Conservation (phyloP, 2,113 vertebrate genomes). For the Erythrocercus mccallii region DNA sequence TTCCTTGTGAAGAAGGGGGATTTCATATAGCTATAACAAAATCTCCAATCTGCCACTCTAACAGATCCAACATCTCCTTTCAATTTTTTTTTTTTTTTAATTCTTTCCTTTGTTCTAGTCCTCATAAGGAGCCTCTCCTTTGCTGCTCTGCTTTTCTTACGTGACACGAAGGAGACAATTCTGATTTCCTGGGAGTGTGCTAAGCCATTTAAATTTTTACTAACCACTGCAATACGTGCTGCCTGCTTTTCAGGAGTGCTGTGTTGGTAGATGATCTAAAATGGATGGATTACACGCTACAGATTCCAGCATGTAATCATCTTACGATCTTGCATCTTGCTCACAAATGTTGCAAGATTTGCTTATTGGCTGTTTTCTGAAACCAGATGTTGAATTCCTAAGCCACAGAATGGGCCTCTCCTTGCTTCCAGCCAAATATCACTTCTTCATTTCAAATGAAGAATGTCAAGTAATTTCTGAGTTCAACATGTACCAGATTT, state of each 20-base stretch:
- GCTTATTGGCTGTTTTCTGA: background rate
- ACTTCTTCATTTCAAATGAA: background rate
- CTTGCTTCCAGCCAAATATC: background rate
- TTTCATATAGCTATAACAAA: background rate
- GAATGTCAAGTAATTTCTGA: background rate
- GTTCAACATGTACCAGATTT: background rate
- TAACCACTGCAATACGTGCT: background rate
- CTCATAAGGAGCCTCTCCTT: background rate
- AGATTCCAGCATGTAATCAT: background rate
- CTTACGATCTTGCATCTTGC: background rate
- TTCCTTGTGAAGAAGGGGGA: background rate
- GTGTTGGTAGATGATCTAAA: background rate
- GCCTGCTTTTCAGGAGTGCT: background rate
- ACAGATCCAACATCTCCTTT: background rate
- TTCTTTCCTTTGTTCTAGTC: background rate
- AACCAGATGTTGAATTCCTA: background rate
- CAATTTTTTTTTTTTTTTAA: background rate
- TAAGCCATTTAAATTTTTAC: background rate
- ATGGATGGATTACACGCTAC: background rate
- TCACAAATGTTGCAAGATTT: background rate
- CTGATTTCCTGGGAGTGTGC: background rate
- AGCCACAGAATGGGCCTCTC: background rate
- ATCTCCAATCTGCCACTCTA: background rate
- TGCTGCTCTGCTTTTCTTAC: background rate
- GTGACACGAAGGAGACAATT: fast-evolving